Evolutionary conservation across 2,888 invertebrate species (phyloP), one percentile per base, ranked within the genome.

Genomic region (Cataglyphis livida): DNA sequence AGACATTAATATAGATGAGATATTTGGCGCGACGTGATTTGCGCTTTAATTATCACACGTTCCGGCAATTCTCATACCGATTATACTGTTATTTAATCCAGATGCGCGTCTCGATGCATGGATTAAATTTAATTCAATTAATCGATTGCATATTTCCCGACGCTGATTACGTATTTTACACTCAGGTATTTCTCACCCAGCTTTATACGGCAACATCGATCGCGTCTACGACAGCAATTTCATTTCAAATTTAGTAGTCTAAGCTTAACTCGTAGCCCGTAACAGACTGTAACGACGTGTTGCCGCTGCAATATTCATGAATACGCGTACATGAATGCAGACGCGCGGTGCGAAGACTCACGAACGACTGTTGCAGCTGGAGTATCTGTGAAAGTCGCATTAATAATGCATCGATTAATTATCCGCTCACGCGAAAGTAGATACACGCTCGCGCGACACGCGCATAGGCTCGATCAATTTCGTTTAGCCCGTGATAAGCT

Each of bases 401-500:
- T 79, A 85, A 88, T 89, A 89, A 89, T 89, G 79, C 83, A 89
- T 83, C 87, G 84, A 88, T 87, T 87, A 89, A 85, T 88, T 89
- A 85, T 85, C 85, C 82, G 82, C 61, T 82, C 82, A 84, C 83
- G 70, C 81, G 76, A 65, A 61, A 51, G 70, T 62, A 79, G 57
- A 59, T 35, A 68, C 76, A 48, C 21, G 51, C 59, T 32, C 44
- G 57, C 51, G 51, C 32, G 44, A 48, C 75, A 64, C 51, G 57
- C 57, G 15, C 18, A 18, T 78, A 21, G 41, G 71, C 57, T 21
- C 64, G 81, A 81, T 88, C 87, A 74, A 89, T 88, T 86, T 84
- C 78, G 59, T 71, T 78, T 71, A 78, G 59, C 59, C 6, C 21
- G 48, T 25, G 35, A 70, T 79, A 79, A 78, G 71, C 70, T 79